Percentiles rank a stretch among this genome's conserved stretches.
phyloP scores from a whole-genome alignment of 1,140 invertebrate genomes.

The Berghia stephanieae region DNA sequence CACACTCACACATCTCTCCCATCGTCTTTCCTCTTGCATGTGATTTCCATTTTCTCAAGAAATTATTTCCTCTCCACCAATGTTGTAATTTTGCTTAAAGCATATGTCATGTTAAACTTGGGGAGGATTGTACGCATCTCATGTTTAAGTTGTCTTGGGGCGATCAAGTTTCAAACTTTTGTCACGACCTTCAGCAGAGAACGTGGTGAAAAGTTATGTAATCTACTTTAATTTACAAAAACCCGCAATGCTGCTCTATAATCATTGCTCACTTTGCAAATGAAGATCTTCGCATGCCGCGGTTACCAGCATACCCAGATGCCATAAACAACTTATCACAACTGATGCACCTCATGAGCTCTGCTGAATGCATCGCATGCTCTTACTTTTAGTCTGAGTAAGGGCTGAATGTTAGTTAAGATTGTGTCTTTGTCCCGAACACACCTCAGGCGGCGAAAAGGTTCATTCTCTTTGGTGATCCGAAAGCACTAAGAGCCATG shows the following conservation, averaged over 20 bases:
- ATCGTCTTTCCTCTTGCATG: too few species aligned
- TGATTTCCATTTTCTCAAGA: too few species aligned
- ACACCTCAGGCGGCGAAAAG: conserved; percentile 13
- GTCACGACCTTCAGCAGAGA: background rate
- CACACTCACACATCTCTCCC: background rate
- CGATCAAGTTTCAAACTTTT: too few species aligned
- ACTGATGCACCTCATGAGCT: background rate
- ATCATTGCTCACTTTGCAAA: background rate
- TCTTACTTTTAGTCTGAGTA: background rate
- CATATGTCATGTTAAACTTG: too few species aligned
- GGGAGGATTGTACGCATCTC: too few species aligned
- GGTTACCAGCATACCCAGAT: background rate
- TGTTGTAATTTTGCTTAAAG: too few species aligned
- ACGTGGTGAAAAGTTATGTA: too few species aligned
- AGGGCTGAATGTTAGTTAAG: conserved; percentile 6
- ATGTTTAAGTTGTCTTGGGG: too few species aligned
- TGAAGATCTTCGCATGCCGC: background rate
- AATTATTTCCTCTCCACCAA: background rate
- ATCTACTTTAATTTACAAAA: too few species aligned
- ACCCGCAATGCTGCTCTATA: too few species aligned
- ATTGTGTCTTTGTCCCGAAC: background rate
- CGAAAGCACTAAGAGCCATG: conserved; percentile 37
- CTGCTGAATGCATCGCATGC: background rate
- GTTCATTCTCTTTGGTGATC: background rate
- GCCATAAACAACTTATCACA: background rate